Evolutionary conservation across 2,113 vertebrate genomes (phyloP), one percentile per base, ranked within the genome.

Genomic region (Chionodraco myersi): DNA sequence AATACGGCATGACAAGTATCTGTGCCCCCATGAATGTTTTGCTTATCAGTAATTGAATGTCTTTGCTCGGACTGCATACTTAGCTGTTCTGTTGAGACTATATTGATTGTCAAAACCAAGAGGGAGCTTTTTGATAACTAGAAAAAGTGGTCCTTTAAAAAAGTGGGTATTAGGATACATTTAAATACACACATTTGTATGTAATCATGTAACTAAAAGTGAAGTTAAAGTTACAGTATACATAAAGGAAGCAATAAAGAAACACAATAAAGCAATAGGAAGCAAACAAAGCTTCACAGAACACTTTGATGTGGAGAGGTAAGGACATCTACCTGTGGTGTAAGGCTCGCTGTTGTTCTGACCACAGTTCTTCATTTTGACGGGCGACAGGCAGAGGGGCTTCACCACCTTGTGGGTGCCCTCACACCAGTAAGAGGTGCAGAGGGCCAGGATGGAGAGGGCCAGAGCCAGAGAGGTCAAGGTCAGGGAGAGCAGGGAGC

Each of bases 321-420:
- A 5, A 65, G 30, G 52, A 53, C 21, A 6, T 34, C 0, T 41
- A 94, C 94, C 94, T 87, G 93, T 94, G 61, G 93, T 90, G 87
- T 93, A 94, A 70, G 91, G 86, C 87, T 95, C 94, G 66, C 93
- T 95, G 89, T 93, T 92, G 90, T 93, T 93, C 73, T 94, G 90
- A 18, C 91, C 92, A 26, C 96, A 96, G 92, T 95, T 95, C 92
- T 95, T 95, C 91, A 95, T 94, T 86, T 96, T 95, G 85, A 95
- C 93, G 0, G 95, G 94, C 0, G 96, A 96, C 56, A 96, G 94
- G 86, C 96, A 96, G 66, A 95, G 95, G 0, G 96, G 95, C 88
- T 96, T 96, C 15, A 96, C 95, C 91, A 96, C 95, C 86, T 96
- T 96, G 90, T 96, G 96, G 1, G 94, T 96, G 21, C 96, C 96